Percentiles rank a stretch among this genome's conserved stretches.
phyloP scores from a whole-genome alignment of 2,113 vertebrate species.

The Elephantulus edwardii region DNA sequence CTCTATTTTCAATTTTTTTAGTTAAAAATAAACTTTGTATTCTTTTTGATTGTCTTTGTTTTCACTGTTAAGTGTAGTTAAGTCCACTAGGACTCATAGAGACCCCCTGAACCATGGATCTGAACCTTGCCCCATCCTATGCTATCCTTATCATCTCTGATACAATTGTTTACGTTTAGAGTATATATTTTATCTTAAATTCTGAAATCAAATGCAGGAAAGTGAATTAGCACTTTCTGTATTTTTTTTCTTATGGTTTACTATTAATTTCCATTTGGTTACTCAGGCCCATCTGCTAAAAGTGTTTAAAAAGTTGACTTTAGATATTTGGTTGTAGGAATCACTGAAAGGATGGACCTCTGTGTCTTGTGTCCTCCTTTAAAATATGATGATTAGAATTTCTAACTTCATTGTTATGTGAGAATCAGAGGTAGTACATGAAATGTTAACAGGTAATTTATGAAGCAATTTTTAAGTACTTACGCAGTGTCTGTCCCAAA shows the following conservation, averaged over 20 bases:
- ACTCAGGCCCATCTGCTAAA: neutral
- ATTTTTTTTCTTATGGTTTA: neutral
- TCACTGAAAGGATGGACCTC: neutral
- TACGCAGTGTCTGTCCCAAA: slow-evolving; percentile 14
- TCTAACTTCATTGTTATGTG: neutral
- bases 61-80: no score
- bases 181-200: neutral
- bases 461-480: slow-evolving; percentile 56
- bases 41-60: neutral
- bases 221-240: neutral
- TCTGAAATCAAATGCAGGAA: neutral
- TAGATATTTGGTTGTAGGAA: neutral
- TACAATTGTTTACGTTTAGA: no score
- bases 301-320: neutral
- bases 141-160: no score
- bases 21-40: slow-evolving; percentile 9
- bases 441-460: slow-evolving; percentile 61
- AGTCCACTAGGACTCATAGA: no score
- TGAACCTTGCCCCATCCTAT: no score
- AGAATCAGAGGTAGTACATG: slow-evolving; percentile 18
- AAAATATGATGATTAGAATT: neutral
- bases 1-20: neutral
- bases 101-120: no score
- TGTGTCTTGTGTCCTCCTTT: neutral
- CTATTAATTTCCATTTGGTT: neutral